These are phyloP conservation scores for Sebastes trivittatus DNA, from an alignment of 2,797 vertebrate species.

Conservation along the genomic window DNA sequence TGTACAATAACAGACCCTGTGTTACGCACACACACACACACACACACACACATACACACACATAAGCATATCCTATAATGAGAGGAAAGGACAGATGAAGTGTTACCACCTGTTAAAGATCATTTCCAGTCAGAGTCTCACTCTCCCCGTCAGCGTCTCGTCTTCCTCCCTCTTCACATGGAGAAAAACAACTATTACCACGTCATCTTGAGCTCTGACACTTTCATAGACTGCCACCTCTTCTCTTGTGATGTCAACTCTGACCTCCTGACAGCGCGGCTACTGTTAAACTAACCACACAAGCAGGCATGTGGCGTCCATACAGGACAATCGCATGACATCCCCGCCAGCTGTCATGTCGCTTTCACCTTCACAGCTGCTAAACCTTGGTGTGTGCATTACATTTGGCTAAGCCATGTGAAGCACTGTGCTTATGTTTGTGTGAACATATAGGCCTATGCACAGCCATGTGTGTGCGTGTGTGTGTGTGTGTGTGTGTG, in stretches of 20 bases:
- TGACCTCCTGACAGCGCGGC: conserved; percentile 14
- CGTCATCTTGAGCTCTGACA: conserved; percentile 12
- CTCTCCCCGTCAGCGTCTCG: neutral
- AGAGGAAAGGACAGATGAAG: conserved; percentile 32
- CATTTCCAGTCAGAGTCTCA: neutral
- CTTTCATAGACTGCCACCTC: neutral
- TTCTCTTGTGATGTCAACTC: neutral
- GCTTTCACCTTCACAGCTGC: conserved; percentile 57
- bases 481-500: neutral
- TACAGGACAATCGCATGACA: conserved; percentile 34
- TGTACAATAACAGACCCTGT: conserved; percentile 58
- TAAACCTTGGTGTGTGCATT: conserved; percentile 18
- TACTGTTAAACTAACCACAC: conserved; percentile 6
- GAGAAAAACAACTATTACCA: neutral
- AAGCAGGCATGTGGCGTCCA: neutral
- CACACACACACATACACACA: conserved; percentile 15
- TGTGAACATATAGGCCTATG: neutral
- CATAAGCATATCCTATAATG: conserved; percentile 14
- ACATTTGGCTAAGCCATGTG: conserved; percentile 24
- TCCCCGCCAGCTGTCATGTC: conserved; percentile 45
- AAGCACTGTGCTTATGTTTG: conserved; percentile 1
- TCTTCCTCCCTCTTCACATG: neutral
- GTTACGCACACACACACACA: conserved; percentile 19
- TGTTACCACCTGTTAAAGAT: conserved; percentile 56
- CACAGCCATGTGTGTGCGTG: neutral